Evolutionary conservation across 2,113 vertebrate genomes (phyloP).

Genomic region (Xyrauchen texanus): DNA sequence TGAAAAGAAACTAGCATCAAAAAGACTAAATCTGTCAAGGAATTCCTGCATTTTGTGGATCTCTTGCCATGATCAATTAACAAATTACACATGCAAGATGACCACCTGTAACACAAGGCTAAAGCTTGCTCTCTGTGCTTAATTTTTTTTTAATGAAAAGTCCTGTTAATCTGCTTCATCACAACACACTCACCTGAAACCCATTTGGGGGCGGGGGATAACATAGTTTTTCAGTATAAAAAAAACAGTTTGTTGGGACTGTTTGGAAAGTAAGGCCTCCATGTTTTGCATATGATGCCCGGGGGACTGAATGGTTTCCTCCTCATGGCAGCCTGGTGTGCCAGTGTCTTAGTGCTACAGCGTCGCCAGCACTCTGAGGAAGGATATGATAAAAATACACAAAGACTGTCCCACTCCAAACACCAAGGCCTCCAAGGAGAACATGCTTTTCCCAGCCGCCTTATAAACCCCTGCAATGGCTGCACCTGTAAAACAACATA

Average conservation of each 20-base stretch:
- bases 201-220: neutral
- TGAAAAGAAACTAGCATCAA: too few relatives aligned
- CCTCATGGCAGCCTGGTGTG: conserved; percentile 6
- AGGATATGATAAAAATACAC: conserved; percentile 89
- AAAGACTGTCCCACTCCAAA: conserved; percentile 93
- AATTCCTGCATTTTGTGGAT: too few relatives aligned
- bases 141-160: neutral
- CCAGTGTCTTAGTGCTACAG: conserved; percentile 75
- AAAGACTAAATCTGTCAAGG: too few relatives aligned
- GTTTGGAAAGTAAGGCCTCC: conserved; percentile 58
- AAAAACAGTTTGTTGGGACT: neutral
- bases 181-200: neutral
- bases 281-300: conserved; percentile 56
- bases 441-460: conserved; percentile 94
- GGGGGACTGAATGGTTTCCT: conserved; percentile 3
- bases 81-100: conserved; percentile 33
- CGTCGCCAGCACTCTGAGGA: conserved; percentile 89
- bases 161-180: neutral
- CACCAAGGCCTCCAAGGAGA: conserved; percentile 88
- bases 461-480: conserved; percentile 95
- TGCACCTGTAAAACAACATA: conserved; percentile 76
- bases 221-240: conserved; percentile 22
- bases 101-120: neutral
- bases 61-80: neutral
- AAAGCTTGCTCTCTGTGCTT: neutral